Base-by-base conservation (phyloP, 2,797 vertebrate genomes). In the Xenentodon cancila region DNA sequence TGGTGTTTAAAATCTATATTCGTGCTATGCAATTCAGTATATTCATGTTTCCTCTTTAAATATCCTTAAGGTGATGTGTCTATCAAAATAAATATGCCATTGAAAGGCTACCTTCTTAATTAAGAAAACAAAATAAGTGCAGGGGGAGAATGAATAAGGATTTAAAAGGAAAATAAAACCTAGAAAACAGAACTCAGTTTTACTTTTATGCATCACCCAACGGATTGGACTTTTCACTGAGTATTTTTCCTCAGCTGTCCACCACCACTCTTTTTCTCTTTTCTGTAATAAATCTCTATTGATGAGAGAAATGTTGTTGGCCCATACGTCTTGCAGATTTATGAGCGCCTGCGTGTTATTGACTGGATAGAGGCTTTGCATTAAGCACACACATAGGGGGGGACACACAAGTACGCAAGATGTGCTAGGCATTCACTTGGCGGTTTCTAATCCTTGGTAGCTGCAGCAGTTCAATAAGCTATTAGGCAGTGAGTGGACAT, bases 391-490 rank as follows among this genome's bases (percentile, higher is more conserved):
- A 71, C 40, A 65, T 30, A 48, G 48, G 27, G 17, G 27, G 17
- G 58, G 59, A 66, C n/a, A 53, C 18, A 44, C 43, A 69, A 30
- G 64, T 47, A 53, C n/a, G 2, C 13, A 48, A 59, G 44, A 25
- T 49, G 55, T 59, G 48, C 70, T 59, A 34, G 32, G 49, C 85
- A 86, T 89, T 92, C 92, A 90, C 89, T 16, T 21, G 56, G 73
- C 53, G 71, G 81, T 90, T 93, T 83, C 87, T 89, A 94, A 93
- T 92, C 84, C 85, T 88, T 84, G 81, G 80, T 70, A 86, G 85
- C 83, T 79, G 64, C 67, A 42, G 79, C 82, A 88, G 88, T 75
- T 93, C 90, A 93, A 93, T 92, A 93, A 93, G 88, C 91, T 77
- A 93, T 94, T 94, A 93, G 89, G 82, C 80, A 82, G 88, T 76